phyloP scores from a whole-genome alignment of 2,888 invertebrate species.

The Drymonia ruficornis region DNA sequence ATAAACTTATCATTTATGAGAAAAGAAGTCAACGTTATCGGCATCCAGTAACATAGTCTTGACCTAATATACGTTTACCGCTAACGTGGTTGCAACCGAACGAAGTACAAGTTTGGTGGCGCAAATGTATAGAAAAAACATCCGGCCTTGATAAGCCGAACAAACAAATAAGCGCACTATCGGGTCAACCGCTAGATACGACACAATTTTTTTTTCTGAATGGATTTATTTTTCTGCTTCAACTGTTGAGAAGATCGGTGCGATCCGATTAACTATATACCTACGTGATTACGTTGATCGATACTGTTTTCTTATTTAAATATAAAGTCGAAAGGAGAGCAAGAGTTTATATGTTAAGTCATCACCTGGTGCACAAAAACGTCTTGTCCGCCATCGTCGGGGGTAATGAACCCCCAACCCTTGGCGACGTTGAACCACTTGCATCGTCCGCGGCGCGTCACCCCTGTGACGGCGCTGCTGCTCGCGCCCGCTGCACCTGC shows the following conservation, averaged over 20 bases:
- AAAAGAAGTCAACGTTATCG: constrained; percentile 68
- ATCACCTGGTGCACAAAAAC: constrained; percentile 97
- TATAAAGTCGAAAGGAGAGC: not conserved
- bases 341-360: constrained; percentile 5
- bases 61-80: constrained; percentile 76
- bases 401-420: constrained; percentile 97
- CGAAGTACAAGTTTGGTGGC: constrained; percentile 76
- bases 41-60: constrained; percentile 67
- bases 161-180: constrained; percentile 83
- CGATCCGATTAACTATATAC: constrained; percentile 18
- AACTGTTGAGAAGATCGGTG: constrained; percentile 39
- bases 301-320: not conserved
- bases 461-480: constrained; percentile 76
- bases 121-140: constrained; percentile 83
- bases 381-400: constrained; percentile 95
- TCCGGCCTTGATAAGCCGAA: constrained; percentile 83
- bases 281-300: not conserved
- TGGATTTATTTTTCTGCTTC: constrained; percentile 65
- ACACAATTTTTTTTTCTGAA: constrained; percentile 69
- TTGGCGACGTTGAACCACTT: constrained; percentile 99
- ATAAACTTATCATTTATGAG: constrained; percentile 53
- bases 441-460: constrained; percentile 91
- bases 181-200: constrained; percentile 80
- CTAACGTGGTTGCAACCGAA: constrained; percentile 67
- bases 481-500: constrained; percentile 64